Evolutionary conservation across 2,113 vertebrate species (phyloP), one percentile per base, ranked within the genome.

Genomic region (Scolopax mira): DNA sequence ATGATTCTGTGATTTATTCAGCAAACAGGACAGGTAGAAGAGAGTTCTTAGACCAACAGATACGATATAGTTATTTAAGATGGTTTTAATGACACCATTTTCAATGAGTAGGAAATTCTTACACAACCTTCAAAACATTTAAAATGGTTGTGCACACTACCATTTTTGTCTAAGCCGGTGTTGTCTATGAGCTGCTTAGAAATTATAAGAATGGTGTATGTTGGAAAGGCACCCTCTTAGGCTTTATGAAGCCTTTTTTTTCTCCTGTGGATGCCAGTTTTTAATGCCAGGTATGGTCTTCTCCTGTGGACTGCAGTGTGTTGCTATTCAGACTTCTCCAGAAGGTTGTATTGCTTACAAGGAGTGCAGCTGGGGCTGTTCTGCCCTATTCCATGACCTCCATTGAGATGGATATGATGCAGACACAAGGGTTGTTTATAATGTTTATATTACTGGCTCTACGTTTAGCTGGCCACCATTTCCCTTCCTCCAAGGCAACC

Each of bases 381-480:
- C 31, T n/a, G 42, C 33, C 27, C 35, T 9, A 4, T 21, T 37
- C 35, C 10, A 23, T 28, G 23, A 82, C 41, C 28, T 24, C 54
- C 1, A 1, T 8, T 49, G 54, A 46, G 46, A 42, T 1, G 2
- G 25, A 31, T 54, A 24, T 2, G 3, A 16, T 24, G 39, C 22
- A 37, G 23, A 9, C 48, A 78, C 7, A 28, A 80, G 10, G 5
- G 33, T 2, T 48, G 39, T 48, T 71, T 55, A 18, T 54, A 33
- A 2, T 48, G 44, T 48, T 70, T 49, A 18, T 54, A 37, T 39
- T 51, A n/a, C 58, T 58, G 25, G 17, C 33, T 30, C 35, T 30
- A 3, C 0, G 6, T 39, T 78, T 61, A 44, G 46, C 51, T 60
- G 52, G 17, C 33, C 49, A 58, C 21, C 13, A 28, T 55, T 61